phyloP scores from a whole-genome alignment of 2,113 vertebrate genomes.

The Mugil cephalus region DNA sequence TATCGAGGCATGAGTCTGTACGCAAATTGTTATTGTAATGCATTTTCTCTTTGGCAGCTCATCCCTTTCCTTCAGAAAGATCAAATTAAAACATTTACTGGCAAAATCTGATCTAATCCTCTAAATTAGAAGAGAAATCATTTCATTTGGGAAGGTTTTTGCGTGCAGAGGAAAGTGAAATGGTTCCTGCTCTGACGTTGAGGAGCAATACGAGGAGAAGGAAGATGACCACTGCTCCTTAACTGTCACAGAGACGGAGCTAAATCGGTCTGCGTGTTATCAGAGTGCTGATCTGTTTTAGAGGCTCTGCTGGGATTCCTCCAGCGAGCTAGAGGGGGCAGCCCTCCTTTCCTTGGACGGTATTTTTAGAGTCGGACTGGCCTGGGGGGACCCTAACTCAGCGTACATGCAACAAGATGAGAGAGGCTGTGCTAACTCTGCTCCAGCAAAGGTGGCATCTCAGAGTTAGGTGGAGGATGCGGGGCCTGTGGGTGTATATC shows the following conservation, averaged over 20 bases:
- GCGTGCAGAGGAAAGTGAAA: background rate
- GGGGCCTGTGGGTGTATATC: slow-evolving; percentile 60
- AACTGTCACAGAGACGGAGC: slow-evolving; percentile 59
- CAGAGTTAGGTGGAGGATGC: slow-evolving; percentile 40
- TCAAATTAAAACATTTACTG: background rate
- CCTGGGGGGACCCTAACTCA: slow-evolving; percentile 76
- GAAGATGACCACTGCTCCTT: slow-evolving; percentile 48
- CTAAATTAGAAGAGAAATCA: background rate
- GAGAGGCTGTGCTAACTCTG: slow-evolving; percentile 33
- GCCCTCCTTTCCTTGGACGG: slow-evolving; percentile 68
- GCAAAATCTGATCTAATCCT: background rate
- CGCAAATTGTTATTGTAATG: background rate
- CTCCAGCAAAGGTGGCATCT: slow-evolving; percentile 62
- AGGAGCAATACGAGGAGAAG: slow-evolving; percentile 41
- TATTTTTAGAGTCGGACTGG: slow-evolving; percentile 79
- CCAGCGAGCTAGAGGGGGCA: slow-evolving; percentile 68
- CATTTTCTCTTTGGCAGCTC: background rate
- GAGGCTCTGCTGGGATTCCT: slow-evolving; percentile 73
- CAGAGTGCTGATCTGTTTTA: slow-evolving; percentile 61
- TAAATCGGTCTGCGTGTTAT: slow-evolving; percentile 73
- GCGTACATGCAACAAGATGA: slow-evolving; percentile 62
- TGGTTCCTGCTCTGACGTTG: background rate
- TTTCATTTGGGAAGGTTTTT: background rate
- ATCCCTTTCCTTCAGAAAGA: background rate
- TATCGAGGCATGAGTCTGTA: background rate